These are phyloP conservation scores for Drosophila mimica DNA, from an alignment of 2,888 invertebrate species.

Conservation along the genomic window DNA sequence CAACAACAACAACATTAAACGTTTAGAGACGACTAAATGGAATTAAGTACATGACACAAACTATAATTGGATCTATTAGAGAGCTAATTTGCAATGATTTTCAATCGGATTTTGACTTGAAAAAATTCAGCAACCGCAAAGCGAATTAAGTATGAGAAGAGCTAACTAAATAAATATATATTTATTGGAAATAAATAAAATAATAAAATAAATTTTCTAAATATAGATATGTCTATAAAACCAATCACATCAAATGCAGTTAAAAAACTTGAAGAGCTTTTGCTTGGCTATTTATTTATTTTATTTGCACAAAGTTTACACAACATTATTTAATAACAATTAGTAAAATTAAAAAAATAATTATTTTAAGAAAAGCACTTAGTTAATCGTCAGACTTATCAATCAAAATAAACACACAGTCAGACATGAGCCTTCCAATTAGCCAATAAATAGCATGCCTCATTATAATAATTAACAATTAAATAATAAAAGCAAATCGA, in stretches of 20 bases:
- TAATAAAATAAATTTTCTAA: background rate
- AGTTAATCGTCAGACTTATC: constrained; percentile 21
- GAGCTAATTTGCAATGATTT: constrained; percentile 41
- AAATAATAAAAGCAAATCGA: constrained; percentile 45
- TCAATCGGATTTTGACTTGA: background rate
- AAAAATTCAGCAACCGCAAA: background rate
- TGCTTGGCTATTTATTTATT: background rate
- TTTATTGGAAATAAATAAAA: background rate
- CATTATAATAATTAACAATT: constrained; percentile 61
- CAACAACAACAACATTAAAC: constrained; percentile 51
- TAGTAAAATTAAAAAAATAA: background rate
- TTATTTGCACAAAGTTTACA: fast-evolving
- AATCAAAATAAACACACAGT: constrained; percentile 26
- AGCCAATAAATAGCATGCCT: constrained; percentile 43
- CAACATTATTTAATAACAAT: background rate
- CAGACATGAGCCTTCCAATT: constrained; percentile 32
- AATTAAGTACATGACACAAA: constrained; percentile 81
- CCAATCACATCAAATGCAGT: background rate
- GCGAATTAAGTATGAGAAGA: background rate
- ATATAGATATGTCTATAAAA: background rate
- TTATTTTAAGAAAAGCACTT: constrained; percentile 16
- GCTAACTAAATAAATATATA: background rate
- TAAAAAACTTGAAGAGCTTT: background rate
- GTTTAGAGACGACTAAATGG: constrained; percentile 74
- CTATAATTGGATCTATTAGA: constrained; percentile 77